Percentiles rank a stretch among this genome's conserved stretches.
phyloP scores from a whole-genome alignment of 2,888 invertebrate species.

The Sycophila texana region DNA sequence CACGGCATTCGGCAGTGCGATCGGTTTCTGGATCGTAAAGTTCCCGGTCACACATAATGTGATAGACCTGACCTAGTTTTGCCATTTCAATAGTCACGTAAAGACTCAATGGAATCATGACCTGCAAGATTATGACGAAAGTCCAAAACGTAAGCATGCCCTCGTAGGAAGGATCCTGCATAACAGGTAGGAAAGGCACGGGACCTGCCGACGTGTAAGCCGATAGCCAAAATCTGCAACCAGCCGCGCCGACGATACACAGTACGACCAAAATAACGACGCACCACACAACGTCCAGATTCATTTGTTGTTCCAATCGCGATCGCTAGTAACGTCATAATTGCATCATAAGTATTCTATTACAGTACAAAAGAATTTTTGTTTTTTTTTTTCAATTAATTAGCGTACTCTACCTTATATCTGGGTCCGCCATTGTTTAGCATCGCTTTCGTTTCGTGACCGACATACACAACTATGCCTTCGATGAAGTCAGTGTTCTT shows the following conservation, averaged over 20 bases:
- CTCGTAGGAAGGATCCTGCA: constrained; percentile 82
- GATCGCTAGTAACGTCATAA: constrained; percentile 82
- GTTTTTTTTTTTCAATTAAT: not conserved
- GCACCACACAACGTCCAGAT: constrained; percentile 97
- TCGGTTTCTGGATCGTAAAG: constrained; percentile 91
- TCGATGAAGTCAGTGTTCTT: constrained; percentile 98
- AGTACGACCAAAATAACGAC: constrained; percentile 92
- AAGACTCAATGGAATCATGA: constrained; percentile 96
- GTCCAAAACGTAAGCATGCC: constrained; percentile 95
- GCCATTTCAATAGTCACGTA: constrained; percentile 98
- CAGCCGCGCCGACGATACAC: constrained; percentile 93
- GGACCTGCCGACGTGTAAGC: constrained; percentile 76
- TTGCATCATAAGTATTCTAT: too few species aligned
- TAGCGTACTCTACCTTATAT: constrained; percentile 68
- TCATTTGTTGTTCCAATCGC: constrained; percentile 94
- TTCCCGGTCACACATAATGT: constrained; percentile 93
- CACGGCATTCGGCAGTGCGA: constrained; percentile 91
- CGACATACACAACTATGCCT: constrained; percentile 96
- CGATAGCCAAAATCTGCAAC: constrained; percentile 91
- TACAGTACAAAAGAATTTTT: not conserved
- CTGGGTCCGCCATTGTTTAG: constrained; percentile 97
- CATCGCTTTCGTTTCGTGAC: constrained; percentile 98
- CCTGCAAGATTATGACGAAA: constrained; percentile 95
- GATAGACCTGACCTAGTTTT: constrained; percentile 95
- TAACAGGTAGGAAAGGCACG: constrained; percentile 83